Conservation (phyloP, 2,888 invertebrate genomes). For the Aleiodes testaceus region DNA sequence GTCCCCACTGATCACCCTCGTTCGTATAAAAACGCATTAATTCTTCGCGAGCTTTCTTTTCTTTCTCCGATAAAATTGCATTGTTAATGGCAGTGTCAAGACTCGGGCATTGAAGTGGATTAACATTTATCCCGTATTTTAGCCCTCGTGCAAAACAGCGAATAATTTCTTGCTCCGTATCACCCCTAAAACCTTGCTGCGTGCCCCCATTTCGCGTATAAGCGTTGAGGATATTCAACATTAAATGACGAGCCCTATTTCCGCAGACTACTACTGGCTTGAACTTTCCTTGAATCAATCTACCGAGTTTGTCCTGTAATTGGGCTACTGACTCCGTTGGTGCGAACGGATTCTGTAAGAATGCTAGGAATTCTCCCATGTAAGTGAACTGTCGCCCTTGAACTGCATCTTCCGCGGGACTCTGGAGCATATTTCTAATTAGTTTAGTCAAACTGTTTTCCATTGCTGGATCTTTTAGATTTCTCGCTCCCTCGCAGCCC, state of each 20-base stretch:
- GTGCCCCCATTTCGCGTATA: neutral
- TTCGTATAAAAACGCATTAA: too few species aligned
- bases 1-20: too few species aligned
- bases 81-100: neutral
- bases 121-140: neutral
- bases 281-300: neutral
- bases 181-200: neutral
- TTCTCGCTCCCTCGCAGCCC: slow-evolving; percentile 8
- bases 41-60: neutral
- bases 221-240: neutral
- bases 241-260: slow-evolving; percentile 10
- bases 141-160: neutral
- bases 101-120: neutral
- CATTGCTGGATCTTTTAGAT: neutral
- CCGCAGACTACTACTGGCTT: neutral
- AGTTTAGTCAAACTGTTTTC: neutral
- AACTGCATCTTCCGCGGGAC: neutral
- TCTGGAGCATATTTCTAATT: slow-evolving; percentile 7
- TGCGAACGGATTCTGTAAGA: slow-evolving; percentile 10
- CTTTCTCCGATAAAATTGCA: neutral
- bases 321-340: slow-evolving; percentile 4
- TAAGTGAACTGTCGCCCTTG: neutral
- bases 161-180: neutral
- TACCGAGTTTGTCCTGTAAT: slow-evolving; percentile 17
- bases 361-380: neutral